Conservation (phyloP, 1,140 invertebrate genomes). For the Drosophila miranda region DNA sequence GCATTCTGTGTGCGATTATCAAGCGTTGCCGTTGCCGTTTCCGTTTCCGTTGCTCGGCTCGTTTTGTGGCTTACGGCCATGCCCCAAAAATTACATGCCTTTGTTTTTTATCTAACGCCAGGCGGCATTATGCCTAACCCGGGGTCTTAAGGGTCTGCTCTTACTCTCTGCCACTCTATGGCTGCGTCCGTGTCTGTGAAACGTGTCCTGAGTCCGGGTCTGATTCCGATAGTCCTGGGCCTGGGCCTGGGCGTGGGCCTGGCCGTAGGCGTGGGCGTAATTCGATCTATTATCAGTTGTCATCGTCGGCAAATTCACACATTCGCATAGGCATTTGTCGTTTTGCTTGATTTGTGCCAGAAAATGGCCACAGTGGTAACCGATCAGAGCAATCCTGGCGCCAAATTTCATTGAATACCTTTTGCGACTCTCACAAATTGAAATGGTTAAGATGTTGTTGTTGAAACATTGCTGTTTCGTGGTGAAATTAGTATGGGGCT, state of each 20-base stretch:
- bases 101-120: slow-evolving; percentile 76
- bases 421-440: too few relatives aligned
- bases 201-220: slow-evolving; percentile 46
- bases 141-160: slow-evolving; percentile 56
- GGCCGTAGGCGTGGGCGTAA: slow-evolving; percentile 46
- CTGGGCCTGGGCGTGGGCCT: slow-evolving; percentile 16
- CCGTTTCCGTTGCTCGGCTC: slow-evolving; percentile 38
- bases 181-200: slow-evolving; percentile 6
- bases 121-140: slow-evolving; percentile 54
- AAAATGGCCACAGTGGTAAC: slow-evolving; percentile 44
- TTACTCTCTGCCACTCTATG: neutral
- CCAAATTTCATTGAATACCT: neutral
- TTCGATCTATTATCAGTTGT: slow-evolving; percentile 81
- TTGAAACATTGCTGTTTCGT: too few relatives aligned
- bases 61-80: slow-evolving; percentile 60
- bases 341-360: slow-evolving; percentile 72
- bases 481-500: too few relatives aligned
- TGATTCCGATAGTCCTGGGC: slow-evolving; percentile 23
- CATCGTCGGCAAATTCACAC: slow-evolving; percentile 77
- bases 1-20: slow-evolving; percentile 66
- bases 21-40: slow-evolving; percentile 62
- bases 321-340: slow-evolving; percentile 67
- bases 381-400: too few relatives aligned
- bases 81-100: slow-evolving; percentile 69
- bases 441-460: too few relatives aligned